Evolutionary conservation across 2,797 vertebrate genomes (phyloP).

Genomic region (Megaceryle alcyon): DNA sequence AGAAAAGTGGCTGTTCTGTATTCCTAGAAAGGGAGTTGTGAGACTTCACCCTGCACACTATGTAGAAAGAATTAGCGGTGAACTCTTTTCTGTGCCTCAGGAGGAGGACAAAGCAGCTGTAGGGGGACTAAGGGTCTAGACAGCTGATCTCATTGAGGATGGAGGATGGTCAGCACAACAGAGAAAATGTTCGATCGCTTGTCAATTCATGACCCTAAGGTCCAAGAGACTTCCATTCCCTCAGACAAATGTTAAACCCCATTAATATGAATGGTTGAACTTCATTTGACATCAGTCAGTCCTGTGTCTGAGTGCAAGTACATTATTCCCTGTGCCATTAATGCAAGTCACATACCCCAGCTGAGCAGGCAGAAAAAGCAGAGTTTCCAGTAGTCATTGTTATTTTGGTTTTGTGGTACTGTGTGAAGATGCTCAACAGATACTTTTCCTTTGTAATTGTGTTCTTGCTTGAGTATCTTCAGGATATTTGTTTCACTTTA

Average conservation of each 20-base stretch:
- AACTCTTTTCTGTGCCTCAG: slow-evolving; percentile 18
- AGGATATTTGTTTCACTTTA: background rate
- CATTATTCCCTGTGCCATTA: slow-evolving; percentile 17
- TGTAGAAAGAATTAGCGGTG: background rate
- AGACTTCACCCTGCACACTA: background rate
- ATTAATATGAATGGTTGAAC: slow-evolving; percentile 69
- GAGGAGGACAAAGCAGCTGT: slow-evolving; percentile 31
- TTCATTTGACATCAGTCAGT: slow-evolving; percentile 62
- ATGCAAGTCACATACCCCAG: slow-evolving; percentile 10
- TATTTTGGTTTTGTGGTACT: background rate
- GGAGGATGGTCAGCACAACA: slow-evolving; percentile 2
- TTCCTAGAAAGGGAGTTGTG: background rate
- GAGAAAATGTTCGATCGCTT: slow-evolving; percentile 48
- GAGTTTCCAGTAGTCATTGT: background rate
- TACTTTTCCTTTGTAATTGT: background rate
- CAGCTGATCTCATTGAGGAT: slow-evolving; percentile 31
- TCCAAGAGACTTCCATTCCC: slow-evolving; percentile 51
- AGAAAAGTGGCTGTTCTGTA: background rate
- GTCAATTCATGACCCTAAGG: slow-evolving; percentile 49
- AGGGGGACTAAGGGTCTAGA: slow-evolving; percentile 19
- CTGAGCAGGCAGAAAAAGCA: background rate
- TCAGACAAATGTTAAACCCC: slow-evolving; percentile 8
- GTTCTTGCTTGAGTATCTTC: background rate
- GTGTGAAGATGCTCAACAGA: background rate
- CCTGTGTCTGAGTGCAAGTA: slow-evolving; percentile 15